Conservation (phyloP, 2,797 vertebrate genomes). For the Catharus ustulatus region DNA sequence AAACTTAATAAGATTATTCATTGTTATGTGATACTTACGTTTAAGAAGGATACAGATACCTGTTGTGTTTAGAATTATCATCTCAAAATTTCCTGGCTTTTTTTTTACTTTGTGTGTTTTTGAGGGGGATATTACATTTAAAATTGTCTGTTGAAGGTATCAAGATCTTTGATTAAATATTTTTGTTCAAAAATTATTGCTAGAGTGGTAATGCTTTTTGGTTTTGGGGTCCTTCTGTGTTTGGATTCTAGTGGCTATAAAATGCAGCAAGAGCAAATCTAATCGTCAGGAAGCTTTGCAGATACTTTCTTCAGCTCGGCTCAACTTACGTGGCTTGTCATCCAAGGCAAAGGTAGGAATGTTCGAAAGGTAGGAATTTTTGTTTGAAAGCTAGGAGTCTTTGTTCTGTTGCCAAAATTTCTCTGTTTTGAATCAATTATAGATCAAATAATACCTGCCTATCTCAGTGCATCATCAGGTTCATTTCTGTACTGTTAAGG, state of each 20-base stretch:
- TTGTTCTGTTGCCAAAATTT: conserved; percentile 10
- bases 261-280: conserved; percentile 84
- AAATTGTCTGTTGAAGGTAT: background rate
- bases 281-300: conserved; percentile 86
- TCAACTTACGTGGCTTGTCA: conserved; percentile 86
- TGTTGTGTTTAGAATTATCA: background rate
- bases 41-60: background rate
- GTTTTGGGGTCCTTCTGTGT: background rate
- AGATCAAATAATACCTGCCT: background rate
- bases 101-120: background rate
- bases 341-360: conserved; percentile 90
- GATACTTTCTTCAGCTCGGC: conserved; percentile 89
- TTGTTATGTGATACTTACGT: background rate
- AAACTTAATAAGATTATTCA: background rate
- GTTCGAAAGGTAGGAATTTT: conserved; percentile 71
- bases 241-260: conserved; percentile 84
- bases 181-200: background rate
- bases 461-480: background rate
- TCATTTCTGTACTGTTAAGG: background rate
- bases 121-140: background rate
- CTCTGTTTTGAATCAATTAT: background rate
- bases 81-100: background rate
- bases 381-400: background rate
- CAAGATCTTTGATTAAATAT: background rate
- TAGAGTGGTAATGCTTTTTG: background rate